Evolutionary conservation across 2,113 vertebrate species (phyloP).

Genomic region (Archilochus colubris): DNA sequence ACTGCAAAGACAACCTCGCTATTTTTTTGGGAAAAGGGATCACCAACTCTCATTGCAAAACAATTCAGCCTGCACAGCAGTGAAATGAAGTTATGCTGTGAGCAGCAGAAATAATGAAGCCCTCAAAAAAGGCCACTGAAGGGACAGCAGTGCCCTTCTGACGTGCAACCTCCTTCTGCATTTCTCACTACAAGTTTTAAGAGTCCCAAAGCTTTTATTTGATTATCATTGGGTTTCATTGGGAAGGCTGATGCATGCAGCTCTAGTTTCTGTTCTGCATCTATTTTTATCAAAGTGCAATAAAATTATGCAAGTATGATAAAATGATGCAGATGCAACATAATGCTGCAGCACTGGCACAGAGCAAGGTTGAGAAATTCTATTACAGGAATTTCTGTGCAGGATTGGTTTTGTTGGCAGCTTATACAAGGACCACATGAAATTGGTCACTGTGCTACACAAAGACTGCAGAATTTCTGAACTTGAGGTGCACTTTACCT

Average conservation of each 20-base stretch:
- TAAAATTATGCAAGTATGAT: neutral
- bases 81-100: neutral
- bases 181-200: neutral
- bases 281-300: slow-evolving; percentile 24
- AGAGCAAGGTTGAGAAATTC: neutral
- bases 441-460: neutral
- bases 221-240: neutral
- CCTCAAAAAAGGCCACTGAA: neutral
- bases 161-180: neutral
- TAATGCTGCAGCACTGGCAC: neutral
- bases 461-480: neutral
- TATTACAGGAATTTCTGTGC: neutral
- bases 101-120: neutral
- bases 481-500: neutral
- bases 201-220: neutral
- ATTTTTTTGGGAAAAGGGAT: neutral
- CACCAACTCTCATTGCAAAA: neutral
- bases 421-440: neutral
- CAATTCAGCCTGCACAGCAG: neutral
- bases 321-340: slow-evolving; percentile 27
- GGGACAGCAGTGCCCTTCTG: neutral
- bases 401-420: neutral
- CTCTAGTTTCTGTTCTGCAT: neutral
- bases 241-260: neutral
- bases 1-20: neutral